Base-by-base conservation (phyloP, 1,140 invertebrate species). In the Leptoteleia sp. region DNA sequence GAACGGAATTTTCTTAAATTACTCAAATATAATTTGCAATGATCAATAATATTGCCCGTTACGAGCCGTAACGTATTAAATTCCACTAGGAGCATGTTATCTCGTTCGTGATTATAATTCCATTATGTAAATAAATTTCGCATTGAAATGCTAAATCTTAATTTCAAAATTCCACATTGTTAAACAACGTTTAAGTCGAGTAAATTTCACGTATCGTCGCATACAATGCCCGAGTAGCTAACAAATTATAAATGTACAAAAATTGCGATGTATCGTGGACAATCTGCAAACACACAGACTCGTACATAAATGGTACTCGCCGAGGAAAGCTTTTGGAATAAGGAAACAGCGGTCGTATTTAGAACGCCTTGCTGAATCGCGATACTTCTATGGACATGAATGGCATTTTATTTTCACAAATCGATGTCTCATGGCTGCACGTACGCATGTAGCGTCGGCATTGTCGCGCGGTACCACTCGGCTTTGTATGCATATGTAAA, bases 401-500 rank as follows among this genome's bases (percentile, higher is more conserved):
- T 71, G 81, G 67, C 37, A 75, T 81, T 84, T 84, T 84, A 81
- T 83, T 84, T 80, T 80, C 82, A 76, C 72, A 57, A 83, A 81
- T 83, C 78, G 81, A 83, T 81, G 80, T 79, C 61, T 68, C 57
- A 62, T 73, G 65, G 71, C 45, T 47, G 57, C 67, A 61, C 77
- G 70, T 64, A 71, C 38, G 65, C 57, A 72, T 68, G 65, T 57
- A 75, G 15, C 77, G 57, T 70, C 33, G 70, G 59, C 75, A 80
- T 84, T 84, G 81, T 84, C 81, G 76, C 80, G 27, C 65, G 48
- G 62, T 68, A 77, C 67, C 52, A 65, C 70, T 64, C 72, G 78
- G 79, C 80, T 84, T 84, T 84, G 81, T 84, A 81, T 84, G 83
- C 82, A 84, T 83, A 85, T 84, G 83, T 85, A 83, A 85, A 83